A percentile compares a stretch with the other conserved stretches of the same genome.
phyloP scores from a whole-genome alignment of 2,888 invertebrate species.

The Morpho deidamia region DNA sequence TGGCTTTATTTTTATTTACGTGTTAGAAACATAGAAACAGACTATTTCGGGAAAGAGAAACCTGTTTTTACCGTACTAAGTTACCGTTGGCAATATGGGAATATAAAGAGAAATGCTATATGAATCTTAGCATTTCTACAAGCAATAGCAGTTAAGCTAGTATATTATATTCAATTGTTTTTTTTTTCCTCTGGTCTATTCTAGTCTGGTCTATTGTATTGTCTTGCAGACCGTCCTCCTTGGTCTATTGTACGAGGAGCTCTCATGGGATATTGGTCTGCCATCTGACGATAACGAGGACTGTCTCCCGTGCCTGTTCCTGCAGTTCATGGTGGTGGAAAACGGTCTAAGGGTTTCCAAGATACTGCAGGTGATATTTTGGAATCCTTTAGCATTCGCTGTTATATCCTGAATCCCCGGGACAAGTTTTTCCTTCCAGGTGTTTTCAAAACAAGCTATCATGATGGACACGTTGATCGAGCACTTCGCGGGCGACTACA shows the following conservation, averaged over 20 bases:
- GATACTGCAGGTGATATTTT: constrained; percentile 81
- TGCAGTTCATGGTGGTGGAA: constrained; percentile 91
- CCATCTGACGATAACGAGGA: constrained; percentile 92
- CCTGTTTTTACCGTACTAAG: too few relatives aligned
- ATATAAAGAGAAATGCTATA: too few relatives aligned
- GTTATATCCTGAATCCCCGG: too few relatives aligned
- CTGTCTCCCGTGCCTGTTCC: constrained; percentile 93
- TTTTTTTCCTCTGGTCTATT: too few relatives aligned
- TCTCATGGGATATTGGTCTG: constrained; percentile 95
- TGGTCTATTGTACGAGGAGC: constrained; percentile 91
- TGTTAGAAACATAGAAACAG: too few relatives aligned
- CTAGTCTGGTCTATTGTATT: too few relatives aligned
- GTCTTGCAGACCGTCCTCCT: constrained; percentile 85
- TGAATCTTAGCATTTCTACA: too few relatives aligned
- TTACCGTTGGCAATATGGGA: too few relatives aligned
- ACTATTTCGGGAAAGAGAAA: too few relatives aligned
- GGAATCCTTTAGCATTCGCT: background rate
- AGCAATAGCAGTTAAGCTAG: too few relatives aligned
- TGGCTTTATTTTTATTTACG: too few relatives aligned
- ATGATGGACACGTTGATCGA: constrained; percentile 93
- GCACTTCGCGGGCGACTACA: constrained; percentile 88
- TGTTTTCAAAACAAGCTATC: constrained; percentile 85
- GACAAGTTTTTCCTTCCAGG: constrained; percentile 48
- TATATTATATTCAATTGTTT: too few relatives aligned
- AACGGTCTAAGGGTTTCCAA: constrained; percentile 88